phyloP scores from a whole-genome alignment of 2,797 vertebrate genomes.

The Anguilla obscura region DNA sequence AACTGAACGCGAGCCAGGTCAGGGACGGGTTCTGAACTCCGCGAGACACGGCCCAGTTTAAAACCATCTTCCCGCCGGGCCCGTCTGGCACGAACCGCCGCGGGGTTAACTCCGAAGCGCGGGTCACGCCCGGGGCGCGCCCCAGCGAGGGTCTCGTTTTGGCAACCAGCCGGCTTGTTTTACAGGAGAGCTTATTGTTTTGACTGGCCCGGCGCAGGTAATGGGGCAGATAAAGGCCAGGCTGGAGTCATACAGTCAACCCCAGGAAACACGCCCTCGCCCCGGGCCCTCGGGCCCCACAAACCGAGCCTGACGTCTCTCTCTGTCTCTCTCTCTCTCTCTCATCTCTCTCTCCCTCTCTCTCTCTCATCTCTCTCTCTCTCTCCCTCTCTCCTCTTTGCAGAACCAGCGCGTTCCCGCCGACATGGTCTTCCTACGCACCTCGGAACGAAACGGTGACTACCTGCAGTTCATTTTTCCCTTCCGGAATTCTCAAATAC shows the following conservation, averaged over 20 bases:
- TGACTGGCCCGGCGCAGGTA: constrained; percentile 56
- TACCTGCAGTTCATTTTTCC: constrained; percentile 81
- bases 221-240: constrained; percentile 59
- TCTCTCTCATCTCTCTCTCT: constrained; percentile 9
- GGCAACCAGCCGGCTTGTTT: constrained; percentile 56
- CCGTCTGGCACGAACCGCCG: constrained; percentile 40
- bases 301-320: constrained; percentile 27
- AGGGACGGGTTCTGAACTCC: constrained; percentile 29
- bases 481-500: constrained; percentile 52
- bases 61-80: constrained; percentile 46
- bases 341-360: constrained; percentile 30
- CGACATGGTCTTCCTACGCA: constrained; percentile 99
- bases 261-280: constrained; percentile 34
- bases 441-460: constrained; percentile 98
- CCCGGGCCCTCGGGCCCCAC: constrained; percentile 48
- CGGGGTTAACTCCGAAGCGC: constrained; percentile 34
- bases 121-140: constrained; percentile 57
- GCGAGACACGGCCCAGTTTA: constrained; percentile 43
- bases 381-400: constrained; percentile 55
- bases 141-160: constrained; percentile 50
- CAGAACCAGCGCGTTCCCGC: constrained; percentile 98
- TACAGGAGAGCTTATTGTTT: constrained; percentile 56
- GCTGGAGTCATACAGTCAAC: constrained; percentile 45
- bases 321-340: not conserved
- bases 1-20: constrained; percentile 6